Conservation (phyloP, 2,888 invertebrate species). For the Coenonympha arcania region DNA sequence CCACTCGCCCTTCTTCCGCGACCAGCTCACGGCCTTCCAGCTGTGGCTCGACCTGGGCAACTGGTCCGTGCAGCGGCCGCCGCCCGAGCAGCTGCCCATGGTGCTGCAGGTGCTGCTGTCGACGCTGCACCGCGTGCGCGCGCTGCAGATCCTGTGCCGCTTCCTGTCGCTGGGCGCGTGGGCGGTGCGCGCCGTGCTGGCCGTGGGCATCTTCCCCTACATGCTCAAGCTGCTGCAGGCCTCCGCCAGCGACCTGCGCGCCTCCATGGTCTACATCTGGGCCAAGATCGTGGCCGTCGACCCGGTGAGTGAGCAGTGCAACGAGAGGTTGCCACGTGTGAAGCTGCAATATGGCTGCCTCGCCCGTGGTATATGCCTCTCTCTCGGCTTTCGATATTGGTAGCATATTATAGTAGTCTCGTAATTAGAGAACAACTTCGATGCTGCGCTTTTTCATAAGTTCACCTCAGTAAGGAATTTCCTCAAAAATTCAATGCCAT, state of each 20-base stretch:
- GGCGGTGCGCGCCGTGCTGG: conserved; percentile 95
- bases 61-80: conserved; percentile 21
- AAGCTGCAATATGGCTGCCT: no score
- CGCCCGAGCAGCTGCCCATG: conserved; percentile 97
- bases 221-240: conserved; percentile 97
- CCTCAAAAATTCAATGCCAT: no score
- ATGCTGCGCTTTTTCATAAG: no score
- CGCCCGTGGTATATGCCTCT: no score
- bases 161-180: conserved; percentile 92
- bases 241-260: conserved; percentile 91
- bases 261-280: conserved; percentile 98
- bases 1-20: conserved; percentile 95
- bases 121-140: conserved; percentile 89
- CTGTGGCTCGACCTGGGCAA: conserved; percentile 89
- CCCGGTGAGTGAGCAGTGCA: conserved; percentile 78
- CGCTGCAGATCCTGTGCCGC: conserved; percentile 92
- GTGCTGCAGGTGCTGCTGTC: conserved; percentile 90
- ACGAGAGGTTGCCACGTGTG: no score
- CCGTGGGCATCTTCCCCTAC: conserved; percentile 99
- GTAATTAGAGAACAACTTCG: no score
- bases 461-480: no score
- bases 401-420: no score
- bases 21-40: conserved; percentile 98
- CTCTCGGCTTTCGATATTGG: no score
- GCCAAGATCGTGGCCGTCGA: conserved; percentile 98